Conservation (phyloP, 2,113 vertebrate genomes). For the Chaenocephalus aceratus region DNA sequence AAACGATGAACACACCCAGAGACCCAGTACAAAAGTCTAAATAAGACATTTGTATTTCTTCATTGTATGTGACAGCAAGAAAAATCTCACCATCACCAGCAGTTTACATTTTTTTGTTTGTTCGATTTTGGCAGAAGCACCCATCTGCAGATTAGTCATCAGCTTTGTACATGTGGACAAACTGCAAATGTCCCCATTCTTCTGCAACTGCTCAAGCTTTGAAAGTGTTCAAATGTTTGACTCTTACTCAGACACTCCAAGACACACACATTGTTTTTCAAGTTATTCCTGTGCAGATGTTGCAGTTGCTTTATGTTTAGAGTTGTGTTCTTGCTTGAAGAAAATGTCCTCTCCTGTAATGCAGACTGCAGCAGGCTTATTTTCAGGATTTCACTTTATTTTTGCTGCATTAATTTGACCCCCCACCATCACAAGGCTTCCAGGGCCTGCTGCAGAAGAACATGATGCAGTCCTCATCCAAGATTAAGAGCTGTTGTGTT, state of each 20-base stretch:
- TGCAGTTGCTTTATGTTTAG: background rate
- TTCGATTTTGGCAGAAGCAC: too few species aligned
- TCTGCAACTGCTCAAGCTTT: background rate
- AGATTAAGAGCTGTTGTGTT: conserved; percentile 10
- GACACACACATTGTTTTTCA: background rate
- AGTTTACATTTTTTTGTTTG: background rate
- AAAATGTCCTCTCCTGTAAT: conserved; percentile 6
- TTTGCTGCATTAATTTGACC: conserved; percentile 39
- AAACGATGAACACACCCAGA: conserved; percentile 13
- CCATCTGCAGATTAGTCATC: background rate
- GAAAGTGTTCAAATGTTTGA: background rate
- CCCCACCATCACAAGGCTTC: conserved; percentile 9
- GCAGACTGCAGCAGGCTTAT: conserved; percentile 27
- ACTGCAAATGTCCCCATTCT: background rate
- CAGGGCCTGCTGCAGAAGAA: conserved; percentile 18
- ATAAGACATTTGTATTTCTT: conserved; percentile 10
- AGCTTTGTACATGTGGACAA: background rate
- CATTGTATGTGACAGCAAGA: background rate
- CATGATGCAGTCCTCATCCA: conserved; percentile 12
- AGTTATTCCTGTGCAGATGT: background rate
- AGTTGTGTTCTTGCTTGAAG: background rate
- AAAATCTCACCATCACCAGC: conserved; percentile 7
- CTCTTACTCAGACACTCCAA: background rate
- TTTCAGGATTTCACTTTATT: conserved; percentile 23
- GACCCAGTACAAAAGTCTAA: background rate